Conservation (phyloP, 2,888 invertebrate species). For the Andrena trimmerana region DNA sequence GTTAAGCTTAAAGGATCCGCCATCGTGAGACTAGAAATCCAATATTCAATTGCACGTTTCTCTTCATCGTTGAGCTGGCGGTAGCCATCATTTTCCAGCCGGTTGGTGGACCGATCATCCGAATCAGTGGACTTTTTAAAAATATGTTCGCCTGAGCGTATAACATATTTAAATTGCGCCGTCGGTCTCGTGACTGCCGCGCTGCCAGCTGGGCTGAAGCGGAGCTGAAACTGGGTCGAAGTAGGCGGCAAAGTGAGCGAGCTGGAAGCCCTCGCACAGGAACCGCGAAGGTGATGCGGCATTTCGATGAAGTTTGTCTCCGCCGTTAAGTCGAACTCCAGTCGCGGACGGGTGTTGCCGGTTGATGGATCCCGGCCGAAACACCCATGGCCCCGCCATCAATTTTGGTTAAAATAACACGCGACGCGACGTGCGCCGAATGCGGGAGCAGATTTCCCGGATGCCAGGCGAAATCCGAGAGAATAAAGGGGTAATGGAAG, state of each 20-base stretch:
- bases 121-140: conserved; percentile 60
- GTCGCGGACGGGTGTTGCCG: conserved; percentile 53
- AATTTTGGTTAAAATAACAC: conserved; percentile 35
- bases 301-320: conserved; percentile 64
- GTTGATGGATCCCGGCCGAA: conserved; percentile 34
- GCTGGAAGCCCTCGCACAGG: conserved; percentile 58
- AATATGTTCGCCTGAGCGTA: conserved; percentile 46
- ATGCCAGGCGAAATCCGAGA: not conserved
- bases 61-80: too few species aligned
- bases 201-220: conserved; percentile 43
- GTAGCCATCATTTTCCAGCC: not conserved
- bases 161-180: conserved; percentile 71
- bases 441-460: conserved; percentile 7
- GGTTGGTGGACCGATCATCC: conserved; percentile 35
- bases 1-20: too few species aligned
- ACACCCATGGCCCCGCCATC: conserved; percentile 18
- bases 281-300: conserved; percentile 61
- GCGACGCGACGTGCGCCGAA: conserved; percentile 17
- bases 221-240: conserved; percentile 67
- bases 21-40: too few species aligned
- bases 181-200: conserved; percentile 66
- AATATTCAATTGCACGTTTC: too few species aligned
- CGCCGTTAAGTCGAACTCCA: conserved; percentile 61
- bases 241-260: conserved; percentile 62
- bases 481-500: not conserved